Conservation (phyloP, 53 echinoderm and acorn worm species). For the Paracentrotus lividus region DNA sequence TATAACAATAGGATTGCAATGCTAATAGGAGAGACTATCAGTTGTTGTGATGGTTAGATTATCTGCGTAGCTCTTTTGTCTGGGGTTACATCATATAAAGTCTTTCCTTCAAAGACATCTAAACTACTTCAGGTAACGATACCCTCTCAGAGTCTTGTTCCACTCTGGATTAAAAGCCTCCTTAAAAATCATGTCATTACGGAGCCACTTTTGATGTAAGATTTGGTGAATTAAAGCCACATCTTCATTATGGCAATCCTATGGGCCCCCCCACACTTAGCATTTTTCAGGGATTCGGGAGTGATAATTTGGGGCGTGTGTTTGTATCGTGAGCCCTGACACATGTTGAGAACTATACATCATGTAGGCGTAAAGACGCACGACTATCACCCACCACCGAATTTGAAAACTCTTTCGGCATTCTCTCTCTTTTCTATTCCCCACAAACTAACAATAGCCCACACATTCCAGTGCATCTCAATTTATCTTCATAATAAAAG, state of each 20-base stretch:
- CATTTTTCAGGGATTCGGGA: too few species aligned
- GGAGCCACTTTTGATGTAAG: background rate
- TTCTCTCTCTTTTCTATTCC: background rate
- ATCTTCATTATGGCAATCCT: background rate
- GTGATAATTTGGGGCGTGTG: too few species aligned
- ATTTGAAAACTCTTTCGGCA: background rate
- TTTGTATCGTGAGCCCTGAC: too few species aligned
- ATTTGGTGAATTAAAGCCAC: background rate
- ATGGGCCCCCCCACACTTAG: background rate
- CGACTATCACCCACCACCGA: too few species aligned
- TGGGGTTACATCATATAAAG: background rate
- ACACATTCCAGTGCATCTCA: slow-evolving; percentile 7
- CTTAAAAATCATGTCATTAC: background rate
- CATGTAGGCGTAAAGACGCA: too few species aligned
- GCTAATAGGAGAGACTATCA: background rate
- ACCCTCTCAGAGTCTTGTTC: background rate
- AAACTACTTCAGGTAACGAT: background rate
- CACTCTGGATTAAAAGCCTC: background rate
- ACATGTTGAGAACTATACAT: too few species aligned
- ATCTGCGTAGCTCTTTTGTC: background rate
- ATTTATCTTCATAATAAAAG: background rate
- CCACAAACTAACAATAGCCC: background rate
- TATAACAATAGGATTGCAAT: slow-evolving; percentile 37
- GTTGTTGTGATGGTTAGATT: background rate
- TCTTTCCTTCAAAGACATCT: background rate